Conservation (phyloP, 2,797 vertebrate genomes). For the Lacerta agilis region DNA sequence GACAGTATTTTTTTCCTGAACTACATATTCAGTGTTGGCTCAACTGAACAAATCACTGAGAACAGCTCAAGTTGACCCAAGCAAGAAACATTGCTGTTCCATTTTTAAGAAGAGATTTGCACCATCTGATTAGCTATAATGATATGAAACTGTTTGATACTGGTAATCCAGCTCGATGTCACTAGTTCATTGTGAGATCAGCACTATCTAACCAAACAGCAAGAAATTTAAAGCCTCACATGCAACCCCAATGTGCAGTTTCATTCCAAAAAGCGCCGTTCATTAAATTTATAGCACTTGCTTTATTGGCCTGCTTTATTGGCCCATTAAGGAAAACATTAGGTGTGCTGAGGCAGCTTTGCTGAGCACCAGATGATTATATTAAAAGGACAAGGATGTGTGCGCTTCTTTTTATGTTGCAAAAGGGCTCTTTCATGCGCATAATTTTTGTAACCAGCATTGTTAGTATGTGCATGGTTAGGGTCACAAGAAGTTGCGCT, state of each 20-base stretch:
- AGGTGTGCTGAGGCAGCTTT: neutral
- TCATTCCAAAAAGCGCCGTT: slow-evolving; percentile 42
- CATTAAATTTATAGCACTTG: slow-evolving; percentile 28
- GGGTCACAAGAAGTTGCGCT: neutral
- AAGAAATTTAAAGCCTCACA: slow-evolving; percentile 9
- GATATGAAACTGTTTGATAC: neutral
- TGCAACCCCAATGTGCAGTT: slow-evolving; percentile 16
- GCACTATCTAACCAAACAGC: slow-evolving; percentile 15
- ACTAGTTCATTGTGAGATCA: neutral
- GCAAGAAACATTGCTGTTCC: slow-evolving; percentile 14
- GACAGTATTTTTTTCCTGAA: neutral
- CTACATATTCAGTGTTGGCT: neutral
- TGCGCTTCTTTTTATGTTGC: neutral
- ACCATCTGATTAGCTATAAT: neutral
- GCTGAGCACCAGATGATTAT: slow-evolving; percentile 17
- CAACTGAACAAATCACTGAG: neutral
- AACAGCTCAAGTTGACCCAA: neutral
- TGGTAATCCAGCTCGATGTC: neutral
- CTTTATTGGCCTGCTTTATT: slow-evolving; percentile 34
- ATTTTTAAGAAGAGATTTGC: neutral
- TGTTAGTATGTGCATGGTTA: neutral
- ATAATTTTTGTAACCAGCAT: neutral
- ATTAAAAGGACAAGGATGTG: slow-evolving; percentile 5
- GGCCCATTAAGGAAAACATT: neutral
- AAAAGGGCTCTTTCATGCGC: neutral